phyloP scores from a whole-genome alignment of 1,140 invertebrate species.

The Mamestra configurata region DNA sequence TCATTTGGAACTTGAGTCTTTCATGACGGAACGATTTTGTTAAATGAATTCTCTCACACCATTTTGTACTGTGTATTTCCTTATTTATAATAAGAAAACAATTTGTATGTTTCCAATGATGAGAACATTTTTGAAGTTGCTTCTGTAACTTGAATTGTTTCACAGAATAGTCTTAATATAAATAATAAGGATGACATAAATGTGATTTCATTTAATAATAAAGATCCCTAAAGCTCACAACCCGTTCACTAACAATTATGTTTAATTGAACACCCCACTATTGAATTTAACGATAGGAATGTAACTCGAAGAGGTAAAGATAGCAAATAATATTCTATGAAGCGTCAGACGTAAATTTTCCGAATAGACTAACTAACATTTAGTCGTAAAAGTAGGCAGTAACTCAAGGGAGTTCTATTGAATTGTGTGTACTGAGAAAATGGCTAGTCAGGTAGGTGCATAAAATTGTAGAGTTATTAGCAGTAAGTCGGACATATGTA shows the following conservation, averaged over 20 bases:
- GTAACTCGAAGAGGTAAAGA: not conserved
- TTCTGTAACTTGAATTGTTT: no score
- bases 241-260: not conserved
- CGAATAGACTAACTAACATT: constrained; percentile 13
- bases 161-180: no score
- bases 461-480: constrained; percentile 22
- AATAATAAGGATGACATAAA: not conserved
- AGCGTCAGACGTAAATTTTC: constrained; percentile 17
- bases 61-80: not conserved
- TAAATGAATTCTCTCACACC: constrained; percentile 28
- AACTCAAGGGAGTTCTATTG: constrained; percentile 15
- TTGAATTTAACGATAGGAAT: not conserved
- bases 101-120: not conserved
- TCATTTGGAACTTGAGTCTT: constrained; percentile 22
- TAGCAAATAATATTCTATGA: not conserved
- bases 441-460: not conserved
- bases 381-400: constrained; percentile 23
- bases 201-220: no score
- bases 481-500: constrained; percentile 14
- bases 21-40: constrained; percentile 3
- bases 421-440: constrained; percentile 26
- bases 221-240: no score
- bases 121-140: not conserved
- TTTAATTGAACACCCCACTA: not conserved
- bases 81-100: not conserved